Evolutionary conservation across 2,888 invertebrate species (phyloP), one percentile per base, ranked within the genome.

Genomic region (Mythimna lalbum): DNA sequence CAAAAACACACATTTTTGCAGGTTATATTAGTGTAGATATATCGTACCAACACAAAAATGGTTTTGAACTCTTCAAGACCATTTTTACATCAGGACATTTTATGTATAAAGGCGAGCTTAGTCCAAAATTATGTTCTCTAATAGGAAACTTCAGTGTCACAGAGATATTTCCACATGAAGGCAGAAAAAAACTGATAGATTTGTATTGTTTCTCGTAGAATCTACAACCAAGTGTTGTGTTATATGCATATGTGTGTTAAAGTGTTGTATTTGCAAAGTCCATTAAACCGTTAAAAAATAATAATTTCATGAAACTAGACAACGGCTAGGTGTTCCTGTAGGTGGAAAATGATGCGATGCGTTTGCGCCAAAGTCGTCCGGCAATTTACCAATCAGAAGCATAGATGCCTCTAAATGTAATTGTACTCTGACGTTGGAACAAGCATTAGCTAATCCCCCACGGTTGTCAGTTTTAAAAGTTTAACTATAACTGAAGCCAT

Each of bases 341-440:
- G 90, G 92, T 92, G 92, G 93, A 92, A 90, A 83, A 90, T 86
- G 87, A 84, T 85, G 87, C 86, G 36, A 31, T 79, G 73, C 67
- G 86, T 80, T 86, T 81, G 86, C 88, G 81, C 90, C 88, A 86
- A 90, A 90, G 90, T 84, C 94, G 88, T 95, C 95, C 95, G 94
- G 94, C 85, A 93, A 94, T 95, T 94, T 94, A 93, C 86, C 93
- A 94, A 95, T 95, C 91, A 91, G 73, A 83, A 53, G 83, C 81
- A 86, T n/a, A 87, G 81, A 86, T 83, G 80, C 76, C 73, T 70
- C 85, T 87, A 84, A 87, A 87, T 85, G 81, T 88, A 87, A 87
- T 88, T 88, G 88, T 88, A 84, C 88, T 86, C 88, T 90, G 86
- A 88, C 77, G 64, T 69, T 87, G 81, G 83, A 89, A 85, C 85